Evolutionary conservation across 2,888 invertebrate genomes (phyloP).

Genomic region (Chaetoderma sp.): DNA sequence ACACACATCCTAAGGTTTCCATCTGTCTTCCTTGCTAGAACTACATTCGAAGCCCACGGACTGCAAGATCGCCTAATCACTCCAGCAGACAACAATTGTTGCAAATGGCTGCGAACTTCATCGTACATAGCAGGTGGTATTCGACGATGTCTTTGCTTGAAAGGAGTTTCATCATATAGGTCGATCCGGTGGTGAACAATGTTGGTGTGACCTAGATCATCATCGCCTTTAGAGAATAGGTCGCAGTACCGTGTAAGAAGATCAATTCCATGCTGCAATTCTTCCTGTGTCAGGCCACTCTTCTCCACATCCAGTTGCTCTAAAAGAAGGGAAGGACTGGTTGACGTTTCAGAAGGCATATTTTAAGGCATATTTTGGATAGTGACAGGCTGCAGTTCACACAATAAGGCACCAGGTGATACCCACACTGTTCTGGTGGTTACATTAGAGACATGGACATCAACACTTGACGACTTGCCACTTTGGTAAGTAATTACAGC

Average conservation of each 20-base stretch:
- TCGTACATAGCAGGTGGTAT: neutral
- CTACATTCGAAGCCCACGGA: constrained; percentile 3
- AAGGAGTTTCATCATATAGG: too few species aligned
- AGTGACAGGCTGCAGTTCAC: neutral
- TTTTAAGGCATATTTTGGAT: neutral
- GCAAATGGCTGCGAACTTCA: neutral
- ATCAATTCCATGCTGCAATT: neutral
- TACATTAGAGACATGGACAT: neutral
- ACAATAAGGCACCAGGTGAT: neutral
- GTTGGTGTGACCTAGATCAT: neutral
- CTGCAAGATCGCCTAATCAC: neutral
- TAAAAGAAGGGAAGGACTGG: neutral
- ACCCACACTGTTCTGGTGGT: neutral
- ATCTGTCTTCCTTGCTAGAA: too few species aligned
- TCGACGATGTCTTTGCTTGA: neutral
- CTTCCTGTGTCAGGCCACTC: neutral
- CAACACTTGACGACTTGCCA: neutral
- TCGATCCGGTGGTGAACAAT: neutral
- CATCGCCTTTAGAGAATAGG: neutral
- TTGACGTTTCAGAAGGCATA: neutral
- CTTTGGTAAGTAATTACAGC: neutral
- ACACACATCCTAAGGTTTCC: too few species aligned
- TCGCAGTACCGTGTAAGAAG: neutral
- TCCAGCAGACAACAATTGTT: neutral
- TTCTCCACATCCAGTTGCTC: neutral